Percentiles rank a stretch among this genome's conserved stretches.
Evolutionary conservation across 2,888 invertebrate species (phyloP).

Genomic region (Gortyna flavago): DNA sequence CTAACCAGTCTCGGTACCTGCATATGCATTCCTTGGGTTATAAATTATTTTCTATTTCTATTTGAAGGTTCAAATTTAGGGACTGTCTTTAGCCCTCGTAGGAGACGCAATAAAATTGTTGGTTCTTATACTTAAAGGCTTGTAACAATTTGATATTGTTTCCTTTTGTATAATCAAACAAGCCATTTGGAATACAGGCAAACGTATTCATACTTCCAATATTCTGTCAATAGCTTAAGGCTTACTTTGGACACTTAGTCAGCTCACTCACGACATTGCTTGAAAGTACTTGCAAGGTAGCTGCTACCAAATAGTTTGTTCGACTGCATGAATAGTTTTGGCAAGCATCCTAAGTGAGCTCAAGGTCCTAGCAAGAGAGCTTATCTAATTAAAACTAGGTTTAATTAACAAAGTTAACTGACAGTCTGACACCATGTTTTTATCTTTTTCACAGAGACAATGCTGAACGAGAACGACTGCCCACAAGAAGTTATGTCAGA

Average conservation of each 20-base stretch:
- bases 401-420: not conserved
- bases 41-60: not conserved
- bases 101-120: not conserved
- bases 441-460: constrained; percentile 93
- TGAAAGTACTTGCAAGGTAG: not conserved
- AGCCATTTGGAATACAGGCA: not conserved
- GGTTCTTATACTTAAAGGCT: not conserved
- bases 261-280: not conserved
- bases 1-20: not conserved
- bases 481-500: constrained; percentile 95
- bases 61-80: not conserved
- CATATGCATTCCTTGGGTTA: not conserved
- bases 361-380: not conserved
- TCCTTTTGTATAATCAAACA: not conserved
- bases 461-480: constrained; percentile 96
- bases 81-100: not conserved
- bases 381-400: not conserved
- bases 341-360: too few relatives aligned
- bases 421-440: not conserved
- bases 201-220: not conserved
- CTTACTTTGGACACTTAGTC: too few relatives aligned
- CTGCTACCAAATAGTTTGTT: not conserved
- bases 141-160: not conserved
- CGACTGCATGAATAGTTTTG: not conserved
- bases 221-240: too few relatives aligned